phyloP scores from a whole-genome alignment of 2,113 vertebrate species.

The Rhinopomastus cyanomelas region DNA sequence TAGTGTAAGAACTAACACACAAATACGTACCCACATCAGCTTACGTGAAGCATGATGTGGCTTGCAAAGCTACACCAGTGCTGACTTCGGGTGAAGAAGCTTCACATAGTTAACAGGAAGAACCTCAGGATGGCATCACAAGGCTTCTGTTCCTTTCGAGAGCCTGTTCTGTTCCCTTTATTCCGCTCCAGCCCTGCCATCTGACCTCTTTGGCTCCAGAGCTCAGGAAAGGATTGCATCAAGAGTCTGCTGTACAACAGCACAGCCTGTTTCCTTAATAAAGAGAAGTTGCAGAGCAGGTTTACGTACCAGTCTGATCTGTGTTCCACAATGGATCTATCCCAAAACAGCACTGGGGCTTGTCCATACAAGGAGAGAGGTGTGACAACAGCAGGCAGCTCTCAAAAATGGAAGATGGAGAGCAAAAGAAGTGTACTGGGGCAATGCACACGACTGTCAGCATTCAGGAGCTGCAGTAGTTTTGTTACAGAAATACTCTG shows the following conservation, averaged over 20 bases:
- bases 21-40: background rate
- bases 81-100: background rate
- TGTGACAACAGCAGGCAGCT: constrained; percentile 22
- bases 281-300: background rate
- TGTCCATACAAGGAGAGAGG: constrained; percentile 69
- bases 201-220: background rate
- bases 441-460: background rate
- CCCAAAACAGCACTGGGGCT: constrained; percentile 79
- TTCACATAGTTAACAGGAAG: background rate
- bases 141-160: background rate
- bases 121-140: background rate
- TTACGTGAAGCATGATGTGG: background rate
- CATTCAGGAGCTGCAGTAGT: background rate
- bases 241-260: background rate
- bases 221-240: background rate
- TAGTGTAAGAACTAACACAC: background rate
- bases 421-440: background rate
- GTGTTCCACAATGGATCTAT: constrained; percentile 90
- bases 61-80: background rate
- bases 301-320: constrained; percentile 80
- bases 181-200: background rate
- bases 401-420: background rate
- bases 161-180: background rate
- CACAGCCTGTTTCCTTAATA: background rate
- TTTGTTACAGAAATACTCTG: background rate